A percentile compares a stretch with the other conserved stretches of the same genome.
These are phyloP conservation scores for Danio tinwini DNA, from an alignment of 2,797 vertebrate species.

Conservation along the genomic window DNA sequence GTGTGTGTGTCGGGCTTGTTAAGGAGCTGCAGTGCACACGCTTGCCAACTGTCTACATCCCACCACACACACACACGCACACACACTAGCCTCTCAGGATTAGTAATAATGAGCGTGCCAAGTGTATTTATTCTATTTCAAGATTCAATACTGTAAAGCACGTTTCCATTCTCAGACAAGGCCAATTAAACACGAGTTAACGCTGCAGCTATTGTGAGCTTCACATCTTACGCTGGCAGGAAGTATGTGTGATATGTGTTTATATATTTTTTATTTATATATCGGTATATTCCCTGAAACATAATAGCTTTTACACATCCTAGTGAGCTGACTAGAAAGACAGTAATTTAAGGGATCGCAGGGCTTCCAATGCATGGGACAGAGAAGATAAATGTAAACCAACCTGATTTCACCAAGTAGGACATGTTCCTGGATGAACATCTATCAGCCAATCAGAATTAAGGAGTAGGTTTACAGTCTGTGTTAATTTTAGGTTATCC, in stretches of 20 bases:
- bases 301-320: not conserved
- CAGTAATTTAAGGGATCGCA: not conserved
- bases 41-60: slow-evolving; percentile 77
- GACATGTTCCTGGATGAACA: no score
- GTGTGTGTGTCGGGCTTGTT: slow-evolving; percentile 73
- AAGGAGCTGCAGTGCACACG: slow-evolving; percentile 74
- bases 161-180: slow-evolving; percentile 47
- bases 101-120: slow-evolving; percentile 53
- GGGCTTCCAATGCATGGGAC: not conserved
- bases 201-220: slow-evolving; percentile 31
- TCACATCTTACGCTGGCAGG: slow-evolving; percentile 24
- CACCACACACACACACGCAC: slow-evolving; percentile 59
- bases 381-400: not conserved
- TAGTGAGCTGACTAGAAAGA: not conserved
- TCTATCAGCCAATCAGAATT: no score
- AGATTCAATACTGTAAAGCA: slow-evolving; percentile 58
- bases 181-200: slow-evolving; percentile 52
- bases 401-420: no score
- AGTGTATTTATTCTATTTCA: slow-evolving; percentile 59
- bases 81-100: slow-evolving; percentile 54
- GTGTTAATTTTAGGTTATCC: no score
- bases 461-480: no score
- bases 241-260: slow-evolving; percentile 11
- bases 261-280: not conserved
- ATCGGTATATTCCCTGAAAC: slow-evolving; percentile 4